Evolutionary conservation across 2,797 vertebrate species (phyloP).

Genomic region (Helicolenus hilgendorfi): DNA sequence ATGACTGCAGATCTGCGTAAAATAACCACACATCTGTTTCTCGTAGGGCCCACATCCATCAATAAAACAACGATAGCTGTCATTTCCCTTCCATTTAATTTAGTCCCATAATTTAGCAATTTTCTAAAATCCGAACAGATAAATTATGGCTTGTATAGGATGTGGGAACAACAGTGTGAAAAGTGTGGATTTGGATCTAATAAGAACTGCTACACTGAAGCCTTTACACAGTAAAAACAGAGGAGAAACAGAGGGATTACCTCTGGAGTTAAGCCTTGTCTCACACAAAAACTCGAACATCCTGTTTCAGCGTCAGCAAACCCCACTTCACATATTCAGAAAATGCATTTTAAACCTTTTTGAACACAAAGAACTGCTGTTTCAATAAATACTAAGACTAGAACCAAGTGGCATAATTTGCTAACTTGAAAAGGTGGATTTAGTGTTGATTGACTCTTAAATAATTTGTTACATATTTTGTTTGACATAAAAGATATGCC

Average conservation of each 20-base stretch:
- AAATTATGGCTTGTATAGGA: background rate
- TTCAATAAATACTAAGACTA: background rate
- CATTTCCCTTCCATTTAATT: background rate
- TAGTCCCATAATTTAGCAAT: background rate
- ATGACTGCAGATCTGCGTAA: constrained; percentile 1
- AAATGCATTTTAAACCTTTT: background rate
- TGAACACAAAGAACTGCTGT: background rate
- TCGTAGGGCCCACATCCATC: background rate
- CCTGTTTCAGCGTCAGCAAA: background rate
- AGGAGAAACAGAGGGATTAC: background rate
- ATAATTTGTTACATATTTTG: background rate
- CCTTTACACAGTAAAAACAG: background rate
- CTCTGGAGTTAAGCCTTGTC: background rate
- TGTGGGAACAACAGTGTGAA: background rate
- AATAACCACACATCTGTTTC: constrained; percentile 38
- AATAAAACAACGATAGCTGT: background rate
- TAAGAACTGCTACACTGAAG: background rate
- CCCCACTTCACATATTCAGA: background rate
- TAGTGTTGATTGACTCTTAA: background rate
- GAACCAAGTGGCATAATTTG: background rate
- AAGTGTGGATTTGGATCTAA: background rate
- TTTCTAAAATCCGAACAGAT: background rate
- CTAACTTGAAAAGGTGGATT: background rate
- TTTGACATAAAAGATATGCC: background rate
- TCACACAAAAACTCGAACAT: background rate